Evolutionary conservation across 1,140 invertebrate genomes (phyloP), one percentile per base, ranked within the genome.

Genomic region (Diplogasteroides magnus): DNA sequence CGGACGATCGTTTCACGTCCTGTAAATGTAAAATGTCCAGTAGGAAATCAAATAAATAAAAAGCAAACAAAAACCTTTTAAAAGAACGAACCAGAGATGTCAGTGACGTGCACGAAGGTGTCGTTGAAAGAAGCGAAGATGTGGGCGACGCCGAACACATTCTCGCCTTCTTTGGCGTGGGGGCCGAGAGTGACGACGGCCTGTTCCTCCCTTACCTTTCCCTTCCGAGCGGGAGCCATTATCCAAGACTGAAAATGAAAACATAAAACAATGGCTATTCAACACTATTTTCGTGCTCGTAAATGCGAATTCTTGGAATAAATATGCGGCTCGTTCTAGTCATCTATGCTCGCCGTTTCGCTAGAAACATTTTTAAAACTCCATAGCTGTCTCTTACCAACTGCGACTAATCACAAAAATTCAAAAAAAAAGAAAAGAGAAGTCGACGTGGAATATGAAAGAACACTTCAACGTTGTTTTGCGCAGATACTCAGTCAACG

Each of bases 51-150:
- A 48, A 48, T 19, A 48, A 48, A 19, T 48, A 48, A 19, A 48
- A 48, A 48, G 19, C 37, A 48, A 48, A 48, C 48, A 69, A n/a
- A 71, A 48, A 15, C 28, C 11, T 58, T 37, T 61, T n/a, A 64
- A 6, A 25, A 69, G 26, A 31, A 63, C 89, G 88, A 90, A 76
- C 97, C 97, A 71, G 96, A 98, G 76, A 98, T 87, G 87, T 99
- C 97, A 2, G 97, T 99, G 48, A 99, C 93, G 86, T 99, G 97
- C 6, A 99, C 97, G 84, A 99, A 99, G 57, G 97, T 99, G 84
- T 99, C 97, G 83, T 99, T 99, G 87, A 98, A 99, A 74, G 93
- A 96, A 72, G 97, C 97, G 84, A 94, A 99, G 81, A 99, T 98
- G 85, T 99, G 97, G 65, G 95, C 96, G 6, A 99, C 95, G 63